Conservation (phyloP, 2,888 invertebrate genomes). For the Parasteatoda lunata region DNA sequence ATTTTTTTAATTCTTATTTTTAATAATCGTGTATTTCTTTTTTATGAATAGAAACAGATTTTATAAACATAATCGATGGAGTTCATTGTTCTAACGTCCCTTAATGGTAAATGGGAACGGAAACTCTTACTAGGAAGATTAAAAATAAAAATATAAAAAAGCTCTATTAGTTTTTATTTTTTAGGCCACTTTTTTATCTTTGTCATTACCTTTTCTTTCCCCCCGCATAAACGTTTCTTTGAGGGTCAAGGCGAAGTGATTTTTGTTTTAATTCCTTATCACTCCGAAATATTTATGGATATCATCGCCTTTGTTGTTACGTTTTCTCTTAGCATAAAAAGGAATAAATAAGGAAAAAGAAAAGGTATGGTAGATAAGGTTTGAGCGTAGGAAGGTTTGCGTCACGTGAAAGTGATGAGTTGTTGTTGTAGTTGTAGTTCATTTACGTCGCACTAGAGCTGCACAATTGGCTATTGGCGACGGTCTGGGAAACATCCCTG, state of each 20-base stretch:
- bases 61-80: neutral
- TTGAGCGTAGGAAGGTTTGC: conserved; percentile 25
- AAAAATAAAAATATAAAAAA: conserved; percentile 1
- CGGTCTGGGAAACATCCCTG: no score
- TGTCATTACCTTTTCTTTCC: neutral
- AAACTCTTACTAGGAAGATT: conserved; percentile 18
- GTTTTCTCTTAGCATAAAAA: neutral
- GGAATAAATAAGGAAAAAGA: no score
- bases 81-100: neutral
- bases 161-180: neutral
- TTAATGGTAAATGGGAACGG: conserved; percentile 46
- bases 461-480: no score
- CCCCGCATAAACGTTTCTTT: no score
- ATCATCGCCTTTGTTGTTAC: conserved; percentile 23
- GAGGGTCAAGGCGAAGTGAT: no score
- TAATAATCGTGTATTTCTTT: neutral
- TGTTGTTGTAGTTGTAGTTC: no score
- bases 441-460: no score
- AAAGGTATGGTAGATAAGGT: neutral
- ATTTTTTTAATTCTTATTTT: neutral
- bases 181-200: conserved; percentile 7
- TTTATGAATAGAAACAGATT: neutral
- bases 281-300: neutral
- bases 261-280: no score
- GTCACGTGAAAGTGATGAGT: no score